phyloP scores from a whole-genome alignment of 2,888 invertebrate genomes.

The Eilema griseolum region DNA sequence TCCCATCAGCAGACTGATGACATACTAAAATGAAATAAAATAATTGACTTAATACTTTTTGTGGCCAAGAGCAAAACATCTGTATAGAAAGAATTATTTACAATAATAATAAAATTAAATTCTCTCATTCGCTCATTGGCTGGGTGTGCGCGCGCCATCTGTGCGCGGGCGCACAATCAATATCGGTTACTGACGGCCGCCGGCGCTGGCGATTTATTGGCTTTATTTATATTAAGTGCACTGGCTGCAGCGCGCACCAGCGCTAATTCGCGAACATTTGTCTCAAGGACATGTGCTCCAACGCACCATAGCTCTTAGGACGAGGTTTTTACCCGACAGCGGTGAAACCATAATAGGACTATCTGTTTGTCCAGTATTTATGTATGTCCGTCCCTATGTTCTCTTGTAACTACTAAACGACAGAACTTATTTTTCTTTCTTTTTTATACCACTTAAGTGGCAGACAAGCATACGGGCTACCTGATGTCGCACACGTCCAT shows the following conservation, averaged over 20 bases:
- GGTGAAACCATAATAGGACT: background rate
- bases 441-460: no score
- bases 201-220: constrained; percentile 59
- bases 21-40: background rate
- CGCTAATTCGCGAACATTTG: constrained; percentile 42
- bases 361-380: background rate
- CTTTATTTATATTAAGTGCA: constrained; percentile 55
- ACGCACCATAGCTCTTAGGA: background rate
- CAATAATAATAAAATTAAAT: constrained; percentile 35
- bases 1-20: background rate
- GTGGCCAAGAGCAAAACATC: constrained; percentile 6
- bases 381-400: background rate
- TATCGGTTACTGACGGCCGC: constrained; percentile 61
- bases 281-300: constrained; percentile 8
- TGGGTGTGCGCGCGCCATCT: constrained; percentile 54
- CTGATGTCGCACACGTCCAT: no score
- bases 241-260: constrained; percentile 31
- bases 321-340: background rate
- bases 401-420: background rate
- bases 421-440: no score
- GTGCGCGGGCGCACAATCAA: constrained; percentile 57
- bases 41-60: background rate
- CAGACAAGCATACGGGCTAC: no score
- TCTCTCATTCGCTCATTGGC: constrained; percentile 36
- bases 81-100: constrained; percentile 19